phyloP scores from a whole-genome alignment of 2,888 invertebrate species.

The Plagiodera versicolora region DNA sequence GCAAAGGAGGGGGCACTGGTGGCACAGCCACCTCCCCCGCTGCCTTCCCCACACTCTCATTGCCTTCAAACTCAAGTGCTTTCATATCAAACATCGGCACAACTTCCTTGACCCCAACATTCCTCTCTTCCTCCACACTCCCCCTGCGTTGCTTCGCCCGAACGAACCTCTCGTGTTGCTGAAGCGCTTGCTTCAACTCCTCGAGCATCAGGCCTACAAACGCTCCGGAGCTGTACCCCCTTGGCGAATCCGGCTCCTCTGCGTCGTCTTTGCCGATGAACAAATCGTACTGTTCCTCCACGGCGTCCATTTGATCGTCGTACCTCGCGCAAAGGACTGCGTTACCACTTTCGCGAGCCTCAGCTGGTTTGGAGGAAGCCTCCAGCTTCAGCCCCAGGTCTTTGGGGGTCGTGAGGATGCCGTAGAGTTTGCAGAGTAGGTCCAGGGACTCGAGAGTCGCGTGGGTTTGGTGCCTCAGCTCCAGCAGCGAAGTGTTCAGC shows the following conservation, averaged over 20 bases:
- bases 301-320: conserved; percentile 34
- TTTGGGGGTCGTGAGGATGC: conserved; percentile 32
- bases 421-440: conserved; percentile 38
- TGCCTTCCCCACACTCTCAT: not conserved
- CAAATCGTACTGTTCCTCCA: conserved; percentile 40
- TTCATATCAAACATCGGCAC: conserved; percentile 16
- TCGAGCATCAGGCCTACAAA: conserved; percentile 36
- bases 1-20: conserved; percentile 27
- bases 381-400: not conserved
- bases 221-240: conserved; percentile 16
- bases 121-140: conserved; percentile 27
- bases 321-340: conserved; percentile 16
- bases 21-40: not conserved
- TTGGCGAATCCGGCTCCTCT: conserved; percentile 5
- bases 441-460: conserved; percentile 42
- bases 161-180: conserved; percentile 37
- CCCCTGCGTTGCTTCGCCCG: conserved; percentile 37
- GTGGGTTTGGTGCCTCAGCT: conserved; percentile 36
- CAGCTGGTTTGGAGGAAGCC: not conserved
- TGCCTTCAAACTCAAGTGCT: not conserved
- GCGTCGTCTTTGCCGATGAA: conserved; percentile 32
- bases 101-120: not conserved
- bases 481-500: conserved; percentile 29
- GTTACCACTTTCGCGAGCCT: not conserved
- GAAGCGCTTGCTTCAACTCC: conserved; percentile 38